phyloP scores from a whole-genome alignment of 2,113 vertebrate genomes.

The Mesembrinibis cayennensis region DNA sequence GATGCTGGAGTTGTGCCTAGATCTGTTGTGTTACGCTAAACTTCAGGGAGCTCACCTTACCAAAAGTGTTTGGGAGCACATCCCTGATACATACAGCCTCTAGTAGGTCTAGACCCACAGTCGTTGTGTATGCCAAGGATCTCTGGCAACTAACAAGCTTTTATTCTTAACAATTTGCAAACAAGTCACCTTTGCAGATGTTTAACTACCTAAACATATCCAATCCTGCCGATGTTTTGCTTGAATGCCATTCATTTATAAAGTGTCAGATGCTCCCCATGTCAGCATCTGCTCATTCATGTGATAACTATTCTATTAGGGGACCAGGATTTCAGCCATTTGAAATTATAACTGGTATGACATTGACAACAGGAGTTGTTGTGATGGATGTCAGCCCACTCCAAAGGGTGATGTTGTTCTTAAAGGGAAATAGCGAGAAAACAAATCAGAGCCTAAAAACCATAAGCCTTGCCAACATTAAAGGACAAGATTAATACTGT shows the following conservation, averaged over 20 bases:
- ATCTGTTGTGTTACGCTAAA: not conserved
- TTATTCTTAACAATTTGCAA: not conserved
- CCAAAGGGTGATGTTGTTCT: not conserved
- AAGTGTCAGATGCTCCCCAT: slow-evolving; percentile 43
- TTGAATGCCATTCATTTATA: slow-evolving; percentile 51
- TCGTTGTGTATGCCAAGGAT: not conserved
- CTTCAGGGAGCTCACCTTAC: not conserved
- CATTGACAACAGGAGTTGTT: slow-evolving; percentile 30
- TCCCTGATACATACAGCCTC: not conserved
- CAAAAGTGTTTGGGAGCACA: not conserved
- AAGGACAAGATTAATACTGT: not conserved
- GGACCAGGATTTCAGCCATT: slow-evolving; percentile 37
- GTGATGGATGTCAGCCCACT: slow-evolving; percentile 24
- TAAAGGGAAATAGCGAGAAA: not conserved
- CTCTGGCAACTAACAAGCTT: not conserved
- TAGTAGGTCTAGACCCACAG: not conserved
- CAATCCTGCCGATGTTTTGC: slow-evolving; percentile 37
- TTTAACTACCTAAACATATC: slow-evolving; percentile 32
- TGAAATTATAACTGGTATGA: slow-evolving; percentile 36
- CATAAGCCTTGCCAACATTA: not conserved
- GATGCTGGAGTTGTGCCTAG: slow-evolving; percentile 4
- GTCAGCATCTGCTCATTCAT: slow-evolving; percentile 55
- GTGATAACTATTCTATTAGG: slow-evolving; percentile 54
- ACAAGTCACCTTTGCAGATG: slow-evolving; percentile 31
- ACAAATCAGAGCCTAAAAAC: not conserved